phyloP scores from a whole-genome alignment of 2,888 invertebrate genomes.

The Dorcus hopei region DNA sequence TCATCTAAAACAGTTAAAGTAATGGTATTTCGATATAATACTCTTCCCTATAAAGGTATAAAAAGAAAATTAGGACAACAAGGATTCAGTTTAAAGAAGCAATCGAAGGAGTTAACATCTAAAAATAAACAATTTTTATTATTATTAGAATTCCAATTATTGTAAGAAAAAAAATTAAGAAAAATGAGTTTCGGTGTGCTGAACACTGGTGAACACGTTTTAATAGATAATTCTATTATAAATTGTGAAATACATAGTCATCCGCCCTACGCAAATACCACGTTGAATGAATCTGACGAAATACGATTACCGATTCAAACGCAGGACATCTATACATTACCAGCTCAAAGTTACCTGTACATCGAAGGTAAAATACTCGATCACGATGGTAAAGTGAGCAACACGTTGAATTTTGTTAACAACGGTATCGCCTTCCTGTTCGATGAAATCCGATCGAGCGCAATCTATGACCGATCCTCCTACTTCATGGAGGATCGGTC shows the following conservation, averaged over 20 bases:
- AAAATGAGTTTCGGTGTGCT: slow-evolving; percentile 10
- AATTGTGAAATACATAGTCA: slow-evolving; percentile 29
- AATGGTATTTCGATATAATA: no score
- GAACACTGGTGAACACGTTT: slow-evolving; percentile 17
- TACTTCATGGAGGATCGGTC: no score
- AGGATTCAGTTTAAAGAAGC: neutral
- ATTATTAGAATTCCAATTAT: neutral
- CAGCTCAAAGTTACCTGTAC: no score
- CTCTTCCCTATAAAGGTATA: no score
- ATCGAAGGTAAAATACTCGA: no score
- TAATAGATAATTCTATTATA: slow-evolving; percentile 25
- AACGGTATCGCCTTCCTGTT: no score
- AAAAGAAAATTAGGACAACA: neutral
- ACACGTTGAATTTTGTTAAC: no score
- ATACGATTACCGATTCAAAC: slow-evolving; percentile 32
- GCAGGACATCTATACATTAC: neutral
- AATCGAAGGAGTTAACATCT: neutral
- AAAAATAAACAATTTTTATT: neutral
- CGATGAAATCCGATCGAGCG: no score
- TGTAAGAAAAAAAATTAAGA: neutral
- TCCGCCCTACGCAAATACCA: slow-evolving; percentile 20
- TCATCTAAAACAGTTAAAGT: no score
- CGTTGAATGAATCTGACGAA: slow-evolving; percentile 25
- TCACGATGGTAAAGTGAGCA: no score
- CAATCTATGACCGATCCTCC: no score